Evolutionary conservation across 2,797 vertebrate species (phyloP), one percentile per base, ranked within the genome.

Genomic region (Sebastes cheni): DNA sequence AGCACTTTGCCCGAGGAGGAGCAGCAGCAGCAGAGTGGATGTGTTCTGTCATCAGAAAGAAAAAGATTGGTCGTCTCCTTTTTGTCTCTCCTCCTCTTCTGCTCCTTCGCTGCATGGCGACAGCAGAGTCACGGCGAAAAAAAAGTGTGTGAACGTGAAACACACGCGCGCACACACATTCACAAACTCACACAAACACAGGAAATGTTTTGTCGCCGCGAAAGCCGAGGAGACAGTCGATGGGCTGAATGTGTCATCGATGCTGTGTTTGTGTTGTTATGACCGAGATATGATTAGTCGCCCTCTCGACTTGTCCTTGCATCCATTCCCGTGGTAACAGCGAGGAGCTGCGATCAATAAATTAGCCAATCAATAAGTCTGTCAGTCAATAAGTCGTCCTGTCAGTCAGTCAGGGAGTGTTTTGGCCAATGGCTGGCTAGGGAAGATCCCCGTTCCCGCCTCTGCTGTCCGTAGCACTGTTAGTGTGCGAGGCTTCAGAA

Each of bases 1-100:
- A 89, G 89, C 91, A 88, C 92, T 92, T 89, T 82, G 89, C 85
- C 80, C 62, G 82, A 87, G 89, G 90, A 91, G 79, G 72, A 87
- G 86, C 80, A 70, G 16, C 46, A 50, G 46, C 46, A 50, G 50
- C 50, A 54, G 67, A 87, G 86, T 85, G 82, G 88, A 92, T 83
- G 88, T 79, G 77, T 92, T 87, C 88, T 86, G 84, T 91, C 90
- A 86, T 83, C 64, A 82, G 65, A 75, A 62, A 85, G 66, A 85
- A 79, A 73, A 76, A 75, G 80, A 72, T 67, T 78, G 80, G 85
- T 77, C 13, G 67, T 73, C 16, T 77, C 6, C 32, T 62, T 64
- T 58, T 74, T 25, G 29, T 59, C 69, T 56, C 60, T 61, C 46
- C 46, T 54, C 20, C 79, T 79, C 64, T 77, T n/a, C 69, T 72